phyloP scores from a whole-genome alignment of 2,888 invertebrate genomes.

The Oxytorus armatus region DNA sequence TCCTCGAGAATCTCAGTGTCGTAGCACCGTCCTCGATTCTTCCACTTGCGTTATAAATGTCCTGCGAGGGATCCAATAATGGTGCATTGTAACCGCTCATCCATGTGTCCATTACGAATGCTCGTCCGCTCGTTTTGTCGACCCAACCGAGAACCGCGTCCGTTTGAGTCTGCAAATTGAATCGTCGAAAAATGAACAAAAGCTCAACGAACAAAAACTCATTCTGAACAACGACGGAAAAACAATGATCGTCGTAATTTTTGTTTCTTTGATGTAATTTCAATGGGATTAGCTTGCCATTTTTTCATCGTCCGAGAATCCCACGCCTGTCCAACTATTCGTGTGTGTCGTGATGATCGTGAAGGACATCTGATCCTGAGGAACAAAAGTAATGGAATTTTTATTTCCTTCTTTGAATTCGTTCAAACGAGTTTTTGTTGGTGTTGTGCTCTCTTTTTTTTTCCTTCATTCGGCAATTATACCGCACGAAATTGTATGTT shows the following conservation, averaged over 20 bases:
- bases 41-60: constrained; percentile 89
- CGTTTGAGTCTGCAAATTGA: constrained; percentile 89
- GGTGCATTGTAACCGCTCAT: constrained; percentile 92
- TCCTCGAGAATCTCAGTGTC: constrained; percentile 91
- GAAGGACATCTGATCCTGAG: constrained; percentile 91
- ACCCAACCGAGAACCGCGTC: constrained; percentile 96
- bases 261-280: too few relatives aligned
- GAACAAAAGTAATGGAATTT: constrained; percentile 3
- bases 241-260: too few relatives aligned
- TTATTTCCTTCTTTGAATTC: neutral
- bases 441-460: neutral
- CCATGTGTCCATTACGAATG: constrained; percentile 96
- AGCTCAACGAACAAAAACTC: neutral
- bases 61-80: constrained; percentile 90
- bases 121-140: constrained; percentile 90
- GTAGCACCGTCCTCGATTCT: constrained; percentile 91
- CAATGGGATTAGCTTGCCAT: constrained; percentile 87
- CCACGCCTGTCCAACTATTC: constrained; percentile 95
- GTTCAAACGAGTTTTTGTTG: constrained; percentile 8
- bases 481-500: constrained; percentile 8
- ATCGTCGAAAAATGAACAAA: neutral
- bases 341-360: constrained; percentile 91
- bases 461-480: too few relatives aligned
- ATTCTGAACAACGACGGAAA: neutral
- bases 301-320: constrained; percentile 92